These are phyloP conservation scores for Morpho helenor DNA, from an alignment of 2,888 invertebrate genomes.

Conservation along the genomic window DNA sequence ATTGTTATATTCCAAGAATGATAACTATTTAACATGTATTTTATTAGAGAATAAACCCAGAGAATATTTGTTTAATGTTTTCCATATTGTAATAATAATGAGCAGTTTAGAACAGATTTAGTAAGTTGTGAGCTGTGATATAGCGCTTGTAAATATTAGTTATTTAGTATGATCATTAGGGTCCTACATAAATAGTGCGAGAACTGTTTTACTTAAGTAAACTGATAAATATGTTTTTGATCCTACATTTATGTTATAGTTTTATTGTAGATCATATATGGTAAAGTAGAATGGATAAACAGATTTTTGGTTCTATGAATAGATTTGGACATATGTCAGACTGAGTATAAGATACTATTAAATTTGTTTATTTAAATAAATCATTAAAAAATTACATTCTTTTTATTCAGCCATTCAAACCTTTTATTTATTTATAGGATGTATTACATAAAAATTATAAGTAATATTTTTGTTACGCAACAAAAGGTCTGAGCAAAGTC, in stretches of 20 bases:
- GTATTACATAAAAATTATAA: slow-evolving; percentile 4
- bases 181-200: slow-evolving; percentile 10
- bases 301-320: slow-evolving; percentile 52
- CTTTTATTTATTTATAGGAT: not conserved
- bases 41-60: no score
- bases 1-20: not conserved
- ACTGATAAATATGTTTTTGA: slow-evolving; percentile 12
- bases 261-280: not conserved
- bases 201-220: not conserved
- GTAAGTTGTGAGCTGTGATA: slow-evolving; percentile 72
- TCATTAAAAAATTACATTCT: slow-evolving; percentile 34
- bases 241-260: slow-evolving; percentile 12
- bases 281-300: slow-evolving; percentile 32
- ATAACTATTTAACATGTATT: not conserved
- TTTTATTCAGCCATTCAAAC: slow-evolving; percentile 16
- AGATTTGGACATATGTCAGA: slow-evolving; percentile 59
- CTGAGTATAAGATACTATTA: slow-evolving; percentile 72
- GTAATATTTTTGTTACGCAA: not conserved
- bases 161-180: slow-evolving; percentile 17
- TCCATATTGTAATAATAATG: slow-evolving; percentile 10
- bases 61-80: not conserved
- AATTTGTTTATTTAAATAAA: slow-evolving; percentile 67
- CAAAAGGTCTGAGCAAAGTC: slow-evolving; percentile 57
- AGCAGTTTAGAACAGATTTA: slow-evolving; percentile 33
- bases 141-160: slow-evolving; percentile 62